Evolutionary conservation across 2,797 vertebrate genomes (phyloP), one percentile per base, ranked within the genome.

Genomic region (Phaenicophaeus curvirostris): DNA sequence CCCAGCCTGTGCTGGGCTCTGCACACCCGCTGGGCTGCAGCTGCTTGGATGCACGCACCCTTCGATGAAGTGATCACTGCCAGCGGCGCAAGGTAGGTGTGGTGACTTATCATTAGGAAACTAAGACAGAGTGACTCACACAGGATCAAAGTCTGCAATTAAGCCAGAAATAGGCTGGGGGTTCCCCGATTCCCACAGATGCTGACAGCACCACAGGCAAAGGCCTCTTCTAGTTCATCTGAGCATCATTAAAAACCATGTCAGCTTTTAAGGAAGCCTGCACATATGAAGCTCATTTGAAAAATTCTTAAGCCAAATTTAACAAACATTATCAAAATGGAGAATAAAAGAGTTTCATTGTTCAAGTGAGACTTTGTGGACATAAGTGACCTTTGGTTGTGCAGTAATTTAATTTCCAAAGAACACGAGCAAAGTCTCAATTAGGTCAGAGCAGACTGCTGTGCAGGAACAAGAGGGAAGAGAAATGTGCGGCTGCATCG

Each of bases 381-480:
- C 37, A 5, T 50, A 86, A 55, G 41, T 20, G 67, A 94, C 93
- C 74, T 91, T 94, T 85, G 87, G 76, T 42, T 73, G 33, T 30
- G 44, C 33, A 69, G 73, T 88, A 90, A 95, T 89, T 90, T 79
- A 67, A 94, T 88, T 94, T 89, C 68, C n/a, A 65, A 90, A 79
- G 76, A 85, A 73, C 58, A 91, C 0, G n/a, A 83, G 54, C 21
- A 55, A 96, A 85, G 69, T 51, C 54, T 92, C 90, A 87, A 83
- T 85, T 73, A 95, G 57, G 67, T 87, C 50, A 5, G 53, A 76
- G 87, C 86, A 61, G 66, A 89, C 13, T 0, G 5, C 89, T 83
- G 85, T 6, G 17, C 8, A 4, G 21, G 46, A 8, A 79, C 9
- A 74, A 93, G 68, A 85, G 84, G 66, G 71, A 92, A 94, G 71